phyloP scores from a whole-genome alignment of 2,113 vertebrate species.

The Tenebrosternarchus preto region DNA sequence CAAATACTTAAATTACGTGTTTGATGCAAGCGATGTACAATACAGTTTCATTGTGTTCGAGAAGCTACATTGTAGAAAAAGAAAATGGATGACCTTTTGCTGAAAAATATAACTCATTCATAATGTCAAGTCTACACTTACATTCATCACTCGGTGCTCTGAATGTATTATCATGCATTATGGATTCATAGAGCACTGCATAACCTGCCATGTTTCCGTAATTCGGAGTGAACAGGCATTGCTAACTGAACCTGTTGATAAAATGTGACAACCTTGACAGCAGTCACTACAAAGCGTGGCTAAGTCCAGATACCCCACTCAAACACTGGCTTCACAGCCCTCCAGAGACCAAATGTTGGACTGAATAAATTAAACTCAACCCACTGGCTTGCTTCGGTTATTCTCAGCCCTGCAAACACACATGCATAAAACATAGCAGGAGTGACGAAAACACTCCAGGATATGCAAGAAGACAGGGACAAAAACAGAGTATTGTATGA shows the following conservation, averaged over 20 bases:
- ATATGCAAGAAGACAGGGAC: conserved; percentile 22
- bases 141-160: background rate
- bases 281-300: conserved; percentile 43
- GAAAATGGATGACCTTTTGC: background rate
- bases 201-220: background rate
- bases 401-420: conserved; percentile 3
- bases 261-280: conserved; percentile 52
- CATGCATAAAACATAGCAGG: conserved; percentile 41
- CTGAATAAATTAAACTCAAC: conserved; percentile 45
- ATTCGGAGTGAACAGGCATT: conserved; percentile 38
- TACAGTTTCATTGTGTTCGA: background rate
- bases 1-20: background rate
- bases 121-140: background rate
- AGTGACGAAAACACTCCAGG: background rate
- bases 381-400: conserved; percentile 18
- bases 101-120: background rate
- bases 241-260: conserved; percentile 43
- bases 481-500: conserved; percentile 37
- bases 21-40: background rate
- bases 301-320: conserved; percentile 37
- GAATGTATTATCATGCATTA: background rate
- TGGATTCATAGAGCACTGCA: background rate
- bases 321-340: conserved; percentile 33
- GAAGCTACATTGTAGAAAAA: background rate
- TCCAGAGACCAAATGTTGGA: conserved; percentile 44